Conservation (phyloP, 2,888 invertebrate species). For the Temnothorax ravouxi region DNA sequence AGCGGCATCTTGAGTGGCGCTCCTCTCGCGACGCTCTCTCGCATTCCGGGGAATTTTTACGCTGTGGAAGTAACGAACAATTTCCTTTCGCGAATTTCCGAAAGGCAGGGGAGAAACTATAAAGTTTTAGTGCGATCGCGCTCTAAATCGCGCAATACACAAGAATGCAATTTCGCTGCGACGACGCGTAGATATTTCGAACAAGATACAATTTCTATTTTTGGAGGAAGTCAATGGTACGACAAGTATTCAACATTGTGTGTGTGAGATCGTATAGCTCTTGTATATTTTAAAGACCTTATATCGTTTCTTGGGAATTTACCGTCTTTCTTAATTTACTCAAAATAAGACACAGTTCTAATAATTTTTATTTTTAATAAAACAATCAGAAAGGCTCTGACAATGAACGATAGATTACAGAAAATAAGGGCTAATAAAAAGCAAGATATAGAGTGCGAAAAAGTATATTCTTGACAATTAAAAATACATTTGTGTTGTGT, state of each 20-base stretch:
- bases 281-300: conserved; percentile 10
- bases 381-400: no score
- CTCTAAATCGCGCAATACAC: conserved; percentile 38
- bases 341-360: not conserved
- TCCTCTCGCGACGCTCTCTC: not conserved
- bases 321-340: not conserved
- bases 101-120: not conserved
- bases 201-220: conserved; percentile 29
- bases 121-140: conserved; percentile 37
- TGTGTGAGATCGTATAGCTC: conserved; percentile 1
- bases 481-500: no score
- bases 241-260: conserved; percentile 7
- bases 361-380: not conserved
- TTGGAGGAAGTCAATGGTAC: conserved; percentile 8
- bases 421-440: no score
- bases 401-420: no score
- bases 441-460: no score
- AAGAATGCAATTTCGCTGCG: conserved; percentile 25
- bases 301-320: not conserved
- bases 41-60: conserved; percentile 25
- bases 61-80: conserved; percentile 31
- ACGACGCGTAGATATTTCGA: conserved; percentile 35
- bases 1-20: conserved; percentile 19
- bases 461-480: no score
- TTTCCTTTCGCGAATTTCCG: conserved; percentile 41